Evolutionary conservation across 2,888 invertebrate species (phyloP).

Genomic region (Ceratothoa steindachneri): DNA sequence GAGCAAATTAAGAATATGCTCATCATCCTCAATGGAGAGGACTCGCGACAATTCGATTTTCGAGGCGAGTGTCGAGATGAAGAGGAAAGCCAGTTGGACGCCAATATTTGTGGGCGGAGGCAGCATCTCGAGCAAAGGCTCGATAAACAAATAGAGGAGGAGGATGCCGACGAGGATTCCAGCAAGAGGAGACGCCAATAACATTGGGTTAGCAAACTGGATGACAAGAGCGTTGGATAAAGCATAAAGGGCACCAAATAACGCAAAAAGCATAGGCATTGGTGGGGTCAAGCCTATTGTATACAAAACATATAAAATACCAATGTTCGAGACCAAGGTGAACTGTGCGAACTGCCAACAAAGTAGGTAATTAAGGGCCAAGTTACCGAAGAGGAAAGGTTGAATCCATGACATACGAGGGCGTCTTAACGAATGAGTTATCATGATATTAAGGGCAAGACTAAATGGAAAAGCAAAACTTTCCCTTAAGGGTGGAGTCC

Average conservation of each 20-base stretch:
- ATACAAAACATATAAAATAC: conserved; percentile 42
- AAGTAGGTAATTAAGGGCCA: conserved; percentile 57
- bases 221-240: conserved; percentile 55
- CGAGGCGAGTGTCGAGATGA: conserved; percentile 53
- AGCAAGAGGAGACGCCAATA: conserved; percentile 57
- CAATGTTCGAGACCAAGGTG: conserved; percentile 51
- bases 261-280: conserved; percentile 33
- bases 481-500: conserved; percentile 80
- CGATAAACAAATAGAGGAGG: conserved; percentile 46
- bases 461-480: conserved; percentile 79
- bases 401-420: conserved; percentile 35
- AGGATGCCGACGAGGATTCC: conserved; percentile 50
- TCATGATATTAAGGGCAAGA: conserved; percentile 53
- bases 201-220: conserved; percentile 61
- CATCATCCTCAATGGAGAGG: conserved; percentile 52
- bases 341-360: conserved; percentile 82
- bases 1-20: conserved; percentile 68
- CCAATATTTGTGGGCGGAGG: conserved; percentile 39
- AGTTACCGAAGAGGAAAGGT: conserved; percentile 45
- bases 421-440: conserved; percentile 34
- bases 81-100: conserved; percentile 46
- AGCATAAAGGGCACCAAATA: conserved; percentile 46
- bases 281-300: conserved; percentile 29
- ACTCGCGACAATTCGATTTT: conserved; percentile 55
- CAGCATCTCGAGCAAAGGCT: conserved; percentile 44